Conservation (phyloP, 64 coral and sea anemone species). For the Acropora yongei region DNA sequence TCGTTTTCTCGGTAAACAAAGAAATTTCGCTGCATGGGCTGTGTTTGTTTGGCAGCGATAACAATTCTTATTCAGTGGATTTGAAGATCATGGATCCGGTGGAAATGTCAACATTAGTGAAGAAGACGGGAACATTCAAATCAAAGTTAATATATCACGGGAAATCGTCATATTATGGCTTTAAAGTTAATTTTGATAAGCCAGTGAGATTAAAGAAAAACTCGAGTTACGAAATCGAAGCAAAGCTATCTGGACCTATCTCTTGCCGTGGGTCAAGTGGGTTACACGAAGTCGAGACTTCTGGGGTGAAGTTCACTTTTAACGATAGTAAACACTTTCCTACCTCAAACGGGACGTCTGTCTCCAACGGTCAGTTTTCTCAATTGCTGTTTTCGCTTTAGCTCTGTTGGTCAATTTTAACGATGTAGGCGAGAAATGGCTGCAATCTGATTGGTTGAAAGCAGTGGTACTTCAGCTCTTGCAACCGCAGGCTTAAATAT, state of each 20-base stretch:
- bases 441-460: no score
- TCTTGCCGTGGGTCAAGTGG: neutral
- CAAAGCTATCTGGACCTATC: neutral
- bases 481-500: no score
- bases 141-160: neutral
- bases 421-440: no score
- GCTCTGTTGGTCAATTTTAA: no score
- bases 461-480: no score
- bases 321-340: neutral
- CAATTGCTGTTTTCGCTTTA: neutral
- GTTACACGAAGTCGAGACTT: neutral
- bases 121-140: neutral
- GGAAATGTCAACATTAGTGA: neutral
- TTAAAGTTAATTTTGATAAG: neutral
- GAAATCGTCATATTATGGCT: neutral
- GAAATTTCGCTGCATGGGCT: neutral
- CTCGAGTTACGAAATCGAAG: neutral
- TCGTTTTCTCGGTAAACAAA: neutral
- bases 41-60: neutral
- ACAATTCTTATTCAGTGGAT: neutral
- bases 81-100: neutral
- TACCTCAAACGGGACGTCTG: neutral
- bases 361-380: neutral
- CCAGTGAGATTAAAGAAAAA: neutral
- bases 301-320: neutral